A percentile compares a stretch with the other conserved stretches of the same genome.
Conservation (phyloP, 2,888 invertebrate genomes). For the Meiosimyza platycephala region DNA sequence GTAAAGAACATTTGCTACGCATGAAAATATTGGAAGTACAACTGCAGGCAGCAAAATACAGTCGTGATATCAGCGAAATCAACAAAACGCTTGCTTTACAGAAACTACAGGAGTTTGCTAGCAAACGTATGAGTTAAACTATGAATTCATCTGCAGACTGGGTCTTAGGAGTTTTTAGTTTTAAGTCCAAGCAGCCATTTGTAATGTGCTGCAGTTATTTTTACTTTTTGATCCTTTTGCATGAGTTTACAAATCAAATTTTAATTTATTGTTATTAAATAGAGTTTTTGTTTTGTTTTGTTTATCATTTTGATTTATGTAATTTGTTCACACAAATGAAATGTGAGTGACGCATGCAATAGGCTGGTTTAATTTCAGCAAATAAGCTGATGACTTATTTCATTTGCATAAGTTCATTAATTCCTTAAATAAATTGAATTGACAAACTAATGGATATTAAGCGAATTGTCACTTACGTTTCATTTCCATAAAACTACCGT, state of each 20-base stretch:
- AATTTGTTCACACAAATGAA: too few relatives aligned
- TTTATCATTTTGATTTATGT: constrained; percentile 41
- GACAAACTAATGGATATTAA: too few relatives aligned
- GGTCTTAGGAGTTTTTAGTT: constrained; percentile 7
- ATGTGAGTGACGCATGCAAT: too few relatives aligned
- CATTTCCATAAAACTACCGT: constrained; percentile 36
- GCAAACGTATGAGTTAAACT: constrained; percentile 62
- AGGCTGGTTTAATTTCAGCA: too few relatives aligned
- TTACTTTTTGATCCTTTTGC: background rate
- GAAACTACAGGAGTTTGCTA: constrained; percentile 69
- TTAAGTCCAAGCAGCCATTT: constrained; percentile 29
- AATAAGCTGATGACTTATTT: background rate
- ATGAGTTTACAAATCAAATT: background rate
- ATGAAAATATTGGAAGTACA: constrained; percentile 67
- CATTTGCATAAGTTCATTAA: background rate
- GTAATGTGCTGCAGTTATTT: constrained; percentile 22
- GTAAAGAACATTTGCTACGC: constrained; percentile 66
- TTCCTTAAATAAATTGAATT: constrained; percentile 3
- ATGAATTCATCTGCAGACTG: constrained; percentile 40
- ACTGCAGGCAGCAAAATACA: constrained; percentile 66
- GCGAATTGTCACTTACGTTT: constrained; percentile 30
- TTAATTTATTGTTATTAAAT: constrained; percentile 29
- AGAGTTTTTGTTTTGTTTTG: constrained; percentile 44
- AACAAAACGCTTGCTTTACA: constrained; percentile 74
- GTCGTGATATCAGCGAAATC: constrained; percentile 72